A percentile compares a stretch with the other conserved stretches of the same genome.
These are phyloP conservation scores for Poeciliopsis turrubarensis DNA, from an alignment of 2,113 vertebrate species.

Conservation along the genomic window DNA sequence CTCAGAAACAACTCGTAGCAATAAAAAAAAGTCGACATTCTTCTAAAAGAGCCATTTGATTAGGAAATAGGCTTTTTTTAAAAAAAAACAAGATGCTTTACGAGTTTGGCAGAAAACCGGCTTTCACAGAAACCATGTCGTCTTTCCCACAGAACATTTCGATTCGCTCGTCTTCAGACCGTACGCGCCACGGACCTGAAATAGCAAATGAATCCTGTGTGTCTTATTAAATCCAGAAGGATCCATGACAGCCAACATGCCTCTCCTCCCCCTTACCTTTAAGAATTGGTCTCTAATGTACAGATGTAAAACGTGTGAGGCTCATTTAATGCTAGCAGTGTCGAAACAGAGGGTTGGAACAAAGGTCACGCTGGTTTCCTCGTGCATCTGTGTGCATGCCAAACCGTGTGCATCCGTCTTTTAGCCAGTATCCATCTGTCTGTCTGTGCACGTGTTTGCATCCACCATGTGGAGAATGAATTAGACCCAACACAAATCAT, in stretches of 20 bases:
- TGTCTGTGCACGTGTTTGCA: slow-evolving; percentile 20
- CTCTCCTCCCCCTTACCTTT: background rate
- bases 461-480: slow-evolving; percentile 75
- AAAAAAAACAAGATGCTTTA: slow-evolving; percentile 37
- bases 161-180: slow-evolving; percentile 39
- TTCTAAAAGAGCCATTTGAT: slow-evolving; percentile 51
- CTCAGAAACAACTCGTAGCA: background rate
- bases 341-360: slow-evolving; percentile 34
- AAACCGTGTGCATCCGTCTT: slow-evolving; percentile 11
- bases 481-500: slow-evolving; percentile 75
- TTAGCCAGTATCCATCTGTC: slow-evolving; percentile 25
- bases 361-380: slow-evolving; percentile 31
- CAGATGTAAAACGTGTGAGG: slow-evolving; percentile 16
- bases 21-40: background rate
- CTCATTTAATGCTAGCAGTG: slow-evolving; percentile 22
- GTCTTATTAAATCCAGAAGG: slow-evolving; percentile 55
- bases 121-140: slow-evolving; percentile 70
- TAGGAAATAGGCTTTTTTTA: slow-evolving; percentile 36
- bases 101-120: slow-evolving; percentile 54
- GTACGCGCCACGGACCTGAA: slow-evolving; percentile 1
- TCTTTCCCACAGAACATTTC: slow-evolving; percentile 55
- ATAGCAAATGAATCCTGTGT: slow-evolving; percentile 37
- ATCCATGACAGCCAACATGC: slow-evolving; percentile 23
- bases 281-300: slow-evolving; percentile 22
- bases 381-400: slow-evolving; percentile 15